Percentiles rank a stretch among this genome's conserved stretches.
These are phyloP conservation scores for Proterorhinus semilunaris DNA, from an alignment of 2,113 vertebrate species.

Conservation along the genomic window DNA sequence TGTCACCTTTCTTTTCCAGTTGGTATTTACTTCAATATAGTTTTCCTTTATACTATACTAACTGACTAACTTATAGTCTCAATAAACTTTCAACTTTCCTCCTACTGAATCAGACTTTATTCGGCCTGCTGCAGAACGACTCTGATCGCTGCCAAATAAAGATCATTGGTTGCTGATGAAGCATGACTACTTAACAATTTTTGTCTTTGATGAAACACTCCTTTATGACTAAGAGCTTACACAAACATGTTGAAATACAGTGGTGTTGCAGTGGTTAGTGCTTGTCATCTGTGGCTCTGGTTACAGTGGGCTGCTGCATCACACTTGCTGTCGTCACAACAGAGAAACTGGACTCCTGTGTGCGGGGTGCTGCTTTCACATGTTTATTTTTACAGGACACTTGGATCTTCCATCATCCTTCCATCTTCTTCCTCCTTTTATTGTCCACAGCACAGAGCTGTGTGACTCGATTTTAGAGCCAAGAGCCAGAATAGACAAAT, in stretches of 20 bases:
- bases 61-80: background rate
- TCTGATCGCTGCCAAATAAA: too few species aligned
- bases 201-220: too few species aligned
- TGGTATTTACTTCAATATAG: background rate
- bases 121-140: too few species aligned
- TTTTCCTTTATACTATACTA: background rate
- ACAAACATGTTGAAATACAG: background rate
- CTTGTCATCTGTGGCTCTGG: slow-evolving; percentile 28
- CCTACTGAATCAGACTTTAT: too few species aligned
- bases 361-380: slow-evolving; percentile 59
- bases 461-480: slow-evolving; percentile 3
- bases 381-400: slow-evolving; percentile 72
- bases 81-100: background rate
- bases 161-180: too few species aligned
- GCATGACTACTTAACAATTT: too few species aligned
- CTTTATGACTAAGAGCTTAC: too few species aligned
- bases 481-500: slow-evolving; percentile 14
- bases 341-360: slow-evolving; percentile 50
- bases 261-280: background rate
- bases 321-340: slow-evolving; percentile 51
- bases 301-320: slow-evolving; percentile 48
- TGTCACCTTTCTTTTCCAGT: background rate
- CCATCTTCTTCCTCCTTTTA: slow-evolving; percentile 51
- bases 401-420: slow-evolving; percentile 59
- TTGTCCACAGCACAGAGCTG: slow-evolving; percentile 46